A percentile compares a stretch with the other conserved stretches of the same genome.
Evolutionary conservation across 2,888 invertebrate genomes (phyloP).

Genomic region (Andrena haemorrhoa): DNA sequence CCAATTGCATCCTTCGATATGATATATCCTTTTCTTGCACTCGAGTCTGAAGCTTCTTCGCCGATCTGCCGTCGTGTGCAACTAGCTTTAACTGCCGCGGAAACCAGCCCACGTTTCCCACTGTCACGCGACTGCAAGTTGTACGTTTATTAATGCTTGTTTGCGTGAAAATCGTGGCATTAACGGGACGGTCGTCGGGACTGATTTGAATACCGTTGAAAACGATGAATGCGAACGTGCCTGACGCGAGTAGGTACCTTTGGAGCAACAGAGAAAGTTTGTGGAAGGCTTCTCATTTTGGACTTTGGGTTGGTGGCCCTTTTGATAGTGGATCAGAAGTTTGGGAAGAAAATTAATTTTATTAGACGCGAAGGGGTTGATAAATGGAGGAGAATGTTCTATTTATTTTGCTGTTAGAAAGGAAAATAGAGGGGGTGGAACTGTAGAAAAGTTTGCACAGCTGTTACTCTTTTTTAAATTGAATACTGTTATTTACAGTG

Average conservation of each 20-base stretch:
- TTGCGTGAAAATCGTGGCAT: constrained; percentile 40
- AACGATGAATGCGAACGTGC: neutral
- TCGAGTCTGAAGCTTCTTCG: neutral
- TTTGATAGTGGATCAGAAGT: too few species aligned
- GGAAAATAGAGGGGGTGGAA: too few species aligned
- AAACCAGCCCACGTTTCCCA: constrained; percentile 40
- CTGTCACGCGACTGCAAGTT: constrained; percentile 61
- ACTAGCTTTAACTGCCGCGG: constrained; percentile 22
- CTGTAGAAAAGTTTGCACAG: too few species aligned
- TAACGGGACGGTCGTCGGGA: constrained; percentile 33
- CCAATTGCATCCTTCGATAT: neutral
- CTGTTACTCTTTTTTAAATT: too few species aligned
- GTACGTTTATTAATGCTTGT: constrained; percentile 42
- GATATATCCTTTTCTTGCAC: neutral
- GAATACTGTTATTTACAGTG: too few species aligned
- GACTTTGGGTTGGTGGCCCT: too few species aligned
- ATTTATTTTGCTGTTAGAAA: too few species aligned
- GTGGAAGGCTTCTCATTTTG: neutral
- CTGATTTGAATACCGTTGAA: constrained; percentile 34
- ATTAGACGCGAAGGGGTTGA: too few species aligned
- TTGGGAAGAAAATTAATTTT: too few species aligned
- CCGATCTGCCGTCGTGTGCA: constrained; percentile 2
- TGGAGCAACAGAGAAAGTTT: neutral
- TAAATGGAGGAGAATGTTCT: too few species aligned
- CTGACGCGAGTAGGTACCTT: neutral